Conservation (phyloP, 2,113 vertebrate genomes). For the Bujurquina vittata region DNA sequence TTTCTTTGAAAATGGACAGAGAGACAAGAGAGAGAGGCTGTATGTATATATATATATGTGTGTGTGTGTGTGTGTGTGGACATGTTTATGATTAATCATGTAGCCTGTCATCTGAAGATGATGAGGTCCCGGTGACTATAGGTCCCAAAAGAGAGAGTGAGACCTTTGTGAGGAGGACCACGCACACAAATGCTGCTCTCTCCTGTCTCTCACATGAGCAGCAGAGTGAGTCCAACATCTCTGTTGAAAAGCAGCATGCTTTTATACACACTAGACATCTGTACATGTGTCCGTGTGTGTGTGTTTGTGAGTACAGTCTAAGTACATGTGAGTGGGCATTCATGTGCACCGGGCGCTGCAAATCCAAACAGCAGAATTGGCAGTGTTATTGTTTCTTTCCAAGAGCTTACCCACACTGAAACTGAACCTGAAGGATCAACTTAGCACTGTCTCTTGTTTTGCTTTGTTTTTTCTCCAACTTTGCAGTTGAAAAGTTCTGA, state of each 20-base stretch:
- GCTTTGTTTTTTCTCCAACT: conserved; percentile 37
- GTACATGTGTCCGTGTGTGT: conserved; percentile 23
- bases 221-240: conserved; percentile 68
- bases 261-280: conserved; percentile 61
- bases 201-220: conserved; percentile 68
- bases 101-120: conserved; percentile 46
- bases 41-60: background rate
- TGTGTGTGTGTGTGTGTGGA: conserved; percentile 19
- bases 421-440: conserved; percentile 51
- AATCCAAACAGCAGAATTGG: conserved; percentile 53
- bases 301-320: background rate
- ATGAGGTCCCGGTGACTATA: conserved; percentile 53
- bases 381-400: conserved; percentile 53
- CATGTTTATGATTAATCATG: conserved; percentile 62
- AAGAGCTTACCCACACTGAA: conserved; percentile 53
- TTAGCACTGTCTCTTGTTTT: conserved; percentile 49
- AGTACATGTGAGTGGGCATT: conserved; percentile 38
- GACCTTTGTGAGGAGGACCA: conserved; percentile 22
- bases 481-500: conserved; percentile 61
- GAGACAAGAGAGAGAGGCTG: conserved; percentile 5
- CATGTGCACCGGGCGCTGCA: conserved; percentile 21
- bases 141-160: conserved; percentile 29
- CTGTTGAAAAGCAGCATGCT: conserved; percentile 66
- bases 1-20: conserved; percentile 43
- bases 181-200: conserved; percentile 35